Evolutionary conservation across 92 coral and sea anemone genomes (phyloP).

Genomic region (Paramuricea clavata): DNA sequence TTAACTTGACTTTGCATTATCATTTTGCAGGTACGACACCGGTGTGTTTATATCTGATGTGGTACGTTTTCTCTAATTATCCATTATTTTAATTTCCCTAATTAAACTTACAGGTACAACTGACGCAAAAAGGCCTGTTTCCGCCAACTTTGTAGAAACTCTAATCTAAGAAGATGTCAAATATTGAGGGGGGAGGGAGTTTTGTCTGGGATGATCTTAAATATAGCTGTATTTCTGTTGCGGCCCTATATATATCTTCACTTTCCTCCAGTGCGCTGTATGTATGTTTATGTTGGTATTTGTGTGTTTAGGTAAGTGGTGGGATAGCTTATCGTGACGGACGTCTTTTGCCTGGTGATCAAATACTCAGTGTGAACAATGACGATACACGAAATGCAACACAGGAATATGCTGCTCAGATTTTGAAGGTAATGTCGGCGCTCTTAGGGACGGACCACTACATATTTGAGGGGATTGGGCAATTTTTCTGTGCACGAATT

Average conservation of each 20-base stretch:
- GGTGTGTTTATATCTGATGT: slow-evolving; percentile 98
- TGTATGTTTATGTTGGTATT: not conserved
- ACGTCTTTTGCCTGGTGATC: slow-evolving; percentile 90
- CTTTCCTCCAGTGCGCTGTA: too few species aligned
- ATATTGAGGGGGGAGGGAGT: too few species aligned
- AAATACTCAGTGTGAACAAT: slow-evolving; percentile 91
- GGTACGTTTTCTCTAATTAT: slow-evolving; percentile 65
- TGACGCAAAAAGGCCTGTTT: too few species aligned
- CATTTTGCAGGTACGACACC: slow-evolving; percentile 78
- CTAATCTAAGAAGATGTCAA: too few species aligned
- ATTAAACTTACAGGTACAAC: not conserved
- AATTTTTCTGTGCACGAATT: too few species aligned
- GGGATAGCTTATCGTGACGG: slow-evolving; percentile 95
- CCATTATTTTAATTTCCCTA: not conserved
- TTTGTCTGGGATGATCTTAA: too few species aligned
- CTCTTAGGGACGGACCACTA: not conserved
- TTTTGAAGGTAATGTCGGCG: slow-evolving; percentile 76
- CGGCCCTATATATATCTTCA: too few species aligned
- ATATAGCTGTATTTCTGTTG: too few species aligned
- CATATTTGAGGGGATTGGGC: too few species aligned
- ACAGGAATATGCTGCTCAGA: slow-evolving; percentile 88
- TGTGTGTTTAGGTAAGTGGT: slow-evolving; percentile 79
- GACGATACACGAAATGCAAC: slow-evolving; percentile 91
- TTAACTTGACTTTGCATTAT: not conserved
- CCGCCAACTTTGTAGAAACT: too few species aligned